Evolutionary conservation across 35 echinoderm and acorn worm species (phyloP).

Genomic region (Diadema setosum): DNA sequence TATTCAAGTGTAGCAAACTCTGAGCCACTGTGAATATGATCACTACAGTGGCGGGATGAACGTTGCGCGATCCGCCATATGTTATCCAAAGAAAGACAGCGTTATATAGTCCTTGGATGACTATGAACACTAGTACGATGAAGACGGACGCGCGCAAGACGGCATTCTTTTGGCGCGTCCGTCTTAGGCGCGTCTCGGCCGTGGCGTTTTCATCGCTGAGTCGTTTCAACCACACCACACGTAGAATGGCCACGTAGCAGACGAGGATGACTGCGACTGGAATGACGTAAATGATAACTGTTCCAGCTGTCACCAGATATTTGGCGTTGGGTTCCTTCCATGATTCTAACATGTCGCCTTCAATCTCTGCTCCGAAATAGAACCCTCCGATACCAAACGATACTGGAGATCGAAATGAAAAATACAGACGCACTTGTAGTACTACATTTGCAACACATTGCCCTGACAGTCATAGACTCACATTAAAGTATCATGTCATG

Average conservation of each 20-base stretch:
- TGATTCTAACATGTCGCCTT: neutral
- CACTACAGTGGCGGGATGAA: neutral
- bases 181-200: neutral
- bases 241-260: neutral
- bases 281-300: neutral
- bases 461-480: too few relatives aligned
- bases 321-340: neutral
- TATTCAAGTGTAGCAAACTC: neutral
- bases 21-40: neutral
- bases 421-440: too few relatives aligned
- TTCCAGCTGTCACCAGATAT: neutral
- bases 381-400: neutral
- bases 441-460: too few relatives aligned
- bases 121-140: neutral
- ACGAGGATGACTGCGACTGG: neutral
- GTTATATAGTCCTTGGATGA: neutral
- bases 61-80: neutral
- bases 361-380: neutral
- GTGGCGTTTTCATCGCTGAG: neutral
- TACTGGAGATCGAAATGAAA: neutral
- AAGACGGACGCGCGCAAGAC: neutral
- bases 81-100: neutral
- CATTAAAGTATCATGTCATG: too few relatives aligned
- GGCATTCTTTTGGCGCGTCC: neutral
- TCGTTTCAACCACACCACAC: neutral